Conservation (phyloP, 2,888 invertebrate genomes). For the Lepidocyrtoides sp. region DNA sequence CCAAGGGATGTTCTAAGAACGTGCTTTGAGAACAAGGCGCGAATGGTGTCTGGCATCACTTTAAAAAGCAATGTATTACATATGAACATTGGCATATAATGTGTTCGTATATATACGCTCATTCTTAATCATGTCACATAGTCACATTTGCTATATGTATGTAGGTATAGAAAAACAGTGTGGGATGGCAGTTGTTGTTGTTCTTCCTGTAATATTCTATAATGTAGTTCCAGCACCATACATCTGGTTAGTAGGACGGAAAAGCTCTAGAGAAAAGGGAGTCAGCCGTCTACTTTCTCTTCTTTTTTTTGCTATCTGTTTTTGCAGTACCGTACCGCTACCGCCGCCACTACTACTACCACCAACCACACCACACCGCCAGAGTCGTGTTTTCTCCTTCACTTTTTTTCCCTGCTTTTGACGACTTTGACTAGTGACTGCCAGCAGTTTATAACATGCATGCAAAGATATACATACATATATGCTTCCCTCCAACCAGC, state of each 20-base stretch:
- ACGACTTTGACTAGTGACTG: constrained; percentile 64
- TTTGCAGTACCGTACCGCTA: background rate
- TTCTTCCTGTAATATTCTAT: constrained; percentile 29
- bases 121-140: constrained; percentile 68
- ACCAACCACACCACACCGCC: constrained; percentile 66
- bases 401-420: constrained; percentile 64
- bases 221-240: constrained; percentile 14
- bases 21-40: constrained; percentile 73
- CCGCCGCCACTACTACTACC: constrained; percentile 41
- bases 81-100: background rate
- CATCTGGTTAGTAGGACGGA: constrained; percentile 51
- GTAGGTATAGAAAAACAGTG: constrained; percentile 11
- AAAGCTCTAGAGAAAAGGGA: constrained; percentile 40
- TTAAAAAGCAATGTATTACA: constrained; percentile 63
- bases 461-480: background rate
- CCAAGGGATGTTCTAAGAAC: constrained; percentile 78
- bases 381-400: constrained; percentile 58
- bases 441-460: constrained; percentile 42
- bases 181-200: constrained; percentile 66
- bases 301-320: constrained; percentile 53
- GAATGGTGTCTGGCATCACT: constrained; percentile 76
- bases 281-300: constrained; percentile 51
- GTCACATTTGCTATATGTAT: constrained; percentile 26
- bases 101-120: background rate
- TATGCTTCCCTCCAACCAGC: background rate